phyloP scores from a whole-genome alignment of 2,113 vertebrate species.

The Panthera leo region DNA sequence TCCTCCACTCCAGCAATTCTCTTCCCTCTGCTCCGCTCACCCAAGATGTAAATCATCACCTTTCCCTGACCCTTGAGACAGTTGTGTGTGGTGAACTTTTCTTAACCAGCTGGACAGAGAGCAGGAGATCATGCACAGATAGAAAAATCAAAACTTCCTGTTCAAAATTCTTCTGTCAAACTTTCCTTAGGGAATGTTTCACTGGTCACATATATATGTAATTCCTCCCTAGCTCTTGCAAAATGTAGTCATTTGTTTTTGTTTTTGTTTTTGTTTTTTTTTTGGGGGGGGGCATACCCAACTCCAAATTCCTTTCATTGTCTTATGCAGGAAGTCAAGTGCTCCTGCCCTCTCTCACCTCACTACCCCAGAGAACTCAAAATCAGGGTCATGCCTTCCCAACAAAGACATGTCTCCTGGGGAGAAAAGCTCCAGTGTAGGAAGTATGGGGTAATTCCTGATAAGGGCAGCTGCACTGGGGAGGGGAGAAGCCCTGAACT shows the following conservation, averaged over 20 bases:
- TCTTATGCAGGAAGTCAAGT: background rate
- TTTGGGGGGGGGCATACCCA: too few relatives aligned
- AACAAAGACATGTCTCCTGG: background rate
- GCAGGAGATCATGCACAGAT: background rate
- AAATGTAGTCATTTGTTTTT: background rate
- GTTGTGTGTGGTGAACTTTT: background rate
- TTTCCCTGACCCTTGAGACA: background rate
- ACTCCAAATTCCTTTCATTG: background rate
- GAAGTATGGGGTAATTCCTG: background rate
- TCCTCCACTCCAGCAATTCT: background rate
- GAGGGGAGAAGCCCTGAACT: background rate
- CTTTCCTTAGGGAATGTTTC: background rate
- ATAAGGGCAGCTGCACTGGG: background rate
- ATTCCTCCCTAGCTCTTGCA: background rate
- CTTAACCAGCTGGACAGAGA: background rate
- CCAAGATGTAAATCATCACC: background rate
- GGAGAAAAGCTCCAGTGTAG: background rate
- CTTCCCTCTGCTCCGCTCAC: background rate
- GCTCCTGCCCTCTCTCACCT: background rate
- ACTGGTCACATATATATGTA: background rate
- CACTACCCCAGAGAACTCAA: background rate
- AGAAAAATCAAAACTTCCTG: slow-evolving; percentile 1
- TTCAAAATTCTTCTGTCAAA: background rate
- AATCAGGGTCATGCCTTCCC: background rate
- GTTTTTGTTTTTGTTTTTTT: background rate